Evolutionary conservation across 2,888 invertebrate genomes (phyloP), one percentile per base, ranked within the genome.

Genomic region (Drosophila sordidula): DNA sequence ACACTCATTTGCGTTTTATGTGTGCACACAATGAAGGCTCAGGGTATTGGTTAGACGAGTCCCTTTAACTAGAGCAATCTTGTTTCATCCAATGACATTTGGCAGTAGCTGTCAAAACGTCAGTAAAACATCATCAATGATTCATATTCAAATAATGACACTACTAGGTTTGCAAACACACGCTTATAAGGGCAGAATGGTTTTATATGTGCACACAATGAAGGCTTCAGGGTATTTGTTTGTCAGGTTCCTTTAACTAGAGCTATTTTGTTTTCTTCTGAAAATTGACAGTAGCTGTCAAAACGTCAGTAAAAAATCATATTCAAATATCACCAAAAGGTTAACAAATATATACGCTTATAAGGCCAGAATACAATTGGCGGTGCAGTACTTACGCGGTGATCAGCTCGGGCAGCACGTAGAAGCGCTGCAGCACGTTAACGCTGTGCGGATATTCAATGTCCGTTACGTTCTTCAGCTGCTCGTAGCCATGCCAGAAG

Each of bases 381-480:
- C 26, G 16, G 5, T 22, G 6, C 14, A 39, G 38, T 41, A 78
- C 79, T 86, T 83, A 92, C 91, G 89, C 92, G 45, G 91, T 90
- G 47, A 92, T 92, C 75, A 97, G 95, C 94, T 98, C 98, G 1
- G 97, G 97, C 87, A 96, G 94, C 54, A 98, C 94, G 91, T 96
- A 97, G 90, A 98, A 98, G 54, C 97, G 93, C 86, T 95, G 95
- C 39, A 96, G 93, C 0, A 96, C 96, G 91, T 98, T 97, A 25
- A 98, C 95, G 54, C 95, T 95, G 55, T 94, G 94, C 0, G 97
- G 97, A 91, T 95, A 96, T 90, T 98, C 97, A 0, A 97, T 97
- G 22, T 95, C 92, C 78, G 95, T 95, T 87, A 97, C 96, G 69
- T 95, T 93, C 90, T 95, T 94, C 0, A 96, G 88, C 72, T 93